These are phyloP conservation scores for Trichonephila clavipes DNA, from an alignment of 1,140 invertebrate genomes.

Conservation along the genomic window DNA sequence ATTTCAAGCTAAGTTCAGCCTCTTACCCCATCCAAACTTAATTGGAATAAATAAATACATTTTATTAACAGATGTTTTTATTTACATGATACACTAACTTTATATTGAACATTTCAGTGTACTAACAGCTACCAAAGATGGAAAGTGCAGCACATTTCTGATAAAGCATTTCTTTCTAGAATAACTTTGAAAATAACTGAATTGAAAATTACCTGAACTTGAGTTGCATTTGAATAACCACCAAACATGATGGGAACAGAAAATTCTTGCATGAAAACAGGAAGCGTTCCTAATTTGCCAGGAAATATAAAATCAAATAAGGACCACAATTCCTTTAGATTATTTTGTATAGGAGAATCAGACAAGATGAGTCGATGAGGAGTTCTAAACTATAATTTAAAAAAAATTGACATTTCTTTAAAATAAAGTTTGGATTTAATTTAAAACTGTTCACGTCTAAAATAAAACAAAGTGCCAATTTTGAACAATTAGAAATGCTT, in stretches of 20 bases:
- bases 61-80: too few relatives aligned
- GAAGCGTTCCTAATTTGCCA: slow-evolving; percentile 94
- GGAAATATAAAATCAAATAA: slow-evolving; percentile 98
- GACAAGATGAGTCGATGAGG: slow-evolving; percentile 89
- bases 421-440: too few relatives aligned
- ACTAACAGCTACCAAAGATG: too few relatives aligned
- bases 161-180: too few relatives aligned
- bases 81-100: too few relatives aligned
- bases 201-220: slow-evolving; percentile 84
- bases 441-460: too few relatives aligned
- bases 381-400: slow-evolving; percentile 86
- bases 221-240: slow-evolving; percentile 94
- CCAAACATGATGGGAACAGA: slow-evolving; percentile 95
- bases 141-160: too few relatives aligned
- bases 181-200: not conserved
- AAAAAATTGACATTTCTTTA: not conserved
- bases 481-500: not conserved
- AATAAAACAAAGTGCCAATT: too few relatives aligned
- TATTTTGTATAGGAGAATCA: slow-evolving; percentile 98
- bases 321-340: slow-evolving; percentile 97
- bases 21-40: too few relatives aligned
- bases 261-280: slow-evolving; percentile 94
- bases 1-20: too few relatives aligned
- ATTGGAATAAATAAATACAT: too few relatives aligned
- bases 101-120: too few relatives aligned